These are phyloP conservation scores for Muscicapa comitata DNA, from an alignment of 2,797 vertebrate species.

Conservation along the genomic window DNA sequence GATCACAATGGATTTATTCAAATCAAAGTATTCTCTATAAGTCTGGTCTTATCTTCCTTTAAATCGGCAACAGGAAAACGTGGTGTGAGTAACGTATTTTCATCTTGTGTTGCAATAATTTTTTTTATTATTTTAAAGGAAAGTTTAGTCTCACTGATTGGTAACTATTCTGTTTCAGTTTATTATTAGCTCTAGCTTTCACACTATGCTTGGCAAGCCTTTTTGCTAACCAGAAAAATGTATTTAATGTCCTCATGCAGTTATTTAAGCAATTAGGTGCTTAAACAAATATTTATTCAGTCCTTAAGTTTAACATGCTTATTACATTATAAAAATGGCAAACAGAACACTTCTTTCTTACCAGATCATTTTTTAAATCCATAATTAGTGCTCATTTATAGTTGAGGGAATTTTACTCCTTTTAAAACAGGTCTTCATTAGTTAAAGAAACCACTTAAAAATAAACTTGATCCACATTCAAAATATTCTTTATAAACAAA, in stretches of 20 bases:
- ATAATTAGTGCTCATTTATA: slow-evolving; percentile 30
- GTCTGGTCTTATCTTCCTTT: background rate
- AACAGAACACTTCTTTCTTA: slow-evolving; percentile 29
- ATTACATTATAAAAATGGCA: slow-evolving; percentile 42
- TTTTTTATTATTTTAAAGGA: background rate
- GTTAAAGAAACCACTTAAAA: slow-evolving; percentile 41
- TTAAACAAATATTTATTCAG: slow-evolving; percentile 58
- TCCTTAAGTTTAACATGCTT: slow-evolving; percentile 41
- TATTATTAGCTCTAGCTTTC: slow-evolving; percentile 12
- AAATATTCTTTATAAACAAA: slow-evolving; percentile 26
- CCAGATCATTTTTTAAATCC: slow-evolving; percentile 6
- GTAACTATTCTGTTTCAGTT: background rate
- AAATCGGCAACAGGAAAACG: background rate
- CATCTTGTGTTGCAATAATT: background rate
- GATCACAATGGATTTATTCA: slow-evolving; percentile 16
- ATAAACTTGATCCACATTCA: slow-evolving; percentile 38
- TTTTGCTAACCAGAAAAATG: slow-evolving; percentile 14
- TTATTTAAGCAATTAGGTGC: slow-evolving; percentile 57
- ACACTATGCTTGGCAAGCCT: background rate
- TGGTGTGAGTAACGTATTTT: background rate
- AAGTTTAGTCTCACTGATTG: background rate
- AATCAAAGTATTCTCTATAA: background rate
- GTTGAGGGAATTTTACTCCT: slow-evolving; percentile 1
- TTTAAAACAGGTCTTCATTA: background rate
- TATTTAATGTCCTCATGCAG: slow-evolving; percentile 20